A percentile compares a stretch with the other conserved stretches of the same genome.
Conservation (phyloP, 2,113 vertebrate species). For the Corapipo altera region DNA sequence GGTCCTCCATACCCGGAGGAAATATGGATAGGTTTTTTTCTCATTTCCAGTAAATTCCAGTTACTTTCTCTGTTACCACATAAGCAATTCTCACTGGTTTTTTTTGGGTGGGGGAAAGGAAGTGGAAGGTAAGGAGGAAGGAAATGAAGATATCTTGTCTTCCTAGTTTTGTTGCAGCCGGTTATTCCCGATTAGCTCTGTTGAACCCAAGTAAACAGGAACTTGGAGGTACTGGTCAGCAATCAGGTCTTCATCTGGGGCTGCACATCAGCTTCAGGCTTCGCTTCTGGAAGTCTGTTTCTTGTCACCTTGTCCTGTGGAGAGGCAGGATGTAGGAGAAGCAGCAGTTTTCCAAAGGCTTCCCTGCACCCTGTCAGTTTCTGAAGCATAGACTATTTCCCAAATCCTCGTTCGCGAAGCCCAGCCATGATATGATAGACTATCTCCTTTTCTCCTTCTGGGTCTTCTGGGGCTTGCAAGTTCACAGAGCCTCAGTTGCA, state of each 20-base stretch:
- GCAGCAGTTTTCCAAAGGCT: not conserved
- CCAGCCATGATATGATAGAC: too few relatives aligned
- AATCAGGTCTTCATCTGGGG: not conserved
- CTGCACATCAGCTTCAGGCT: not conserved
- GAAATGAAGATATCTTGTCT: not conserved
- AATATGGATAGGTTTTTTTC: rapidly evolving
- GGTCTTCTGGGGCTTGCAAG: not conserved
- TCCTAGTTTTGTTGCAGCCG: not conserved
- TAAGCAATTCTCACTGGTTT: not conserved
- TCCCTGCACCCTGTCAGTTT: not conserved
- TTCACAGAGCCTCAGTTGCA: not conserved
- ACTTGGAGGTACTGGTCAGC: not conserved
- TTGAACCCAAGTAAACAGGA: not conserved
- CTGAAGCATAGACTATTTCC: not conserved
- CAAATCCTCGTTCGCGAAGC: too few relatives aligned
- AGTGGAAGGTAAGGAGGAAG: slow-evolving; percentile 39
- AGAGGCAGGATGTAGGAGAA: not conserved
- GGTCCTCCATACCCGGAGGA: not conserved
- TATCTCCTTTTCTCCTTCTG: not conserved
- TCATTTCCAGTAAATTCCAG: not conserved
- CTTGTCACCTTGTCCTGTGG: not conserved
- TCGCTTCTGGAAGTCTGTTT: not conserved
- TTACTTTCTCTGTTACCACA: not conserved
- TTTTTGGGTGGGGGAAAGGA: not conserved
- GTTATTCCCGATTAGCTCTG: not conserved